Conservation (phyloP, 53 echinoderm and acorn worm species). For the Astropecten irregularis region DNA sequence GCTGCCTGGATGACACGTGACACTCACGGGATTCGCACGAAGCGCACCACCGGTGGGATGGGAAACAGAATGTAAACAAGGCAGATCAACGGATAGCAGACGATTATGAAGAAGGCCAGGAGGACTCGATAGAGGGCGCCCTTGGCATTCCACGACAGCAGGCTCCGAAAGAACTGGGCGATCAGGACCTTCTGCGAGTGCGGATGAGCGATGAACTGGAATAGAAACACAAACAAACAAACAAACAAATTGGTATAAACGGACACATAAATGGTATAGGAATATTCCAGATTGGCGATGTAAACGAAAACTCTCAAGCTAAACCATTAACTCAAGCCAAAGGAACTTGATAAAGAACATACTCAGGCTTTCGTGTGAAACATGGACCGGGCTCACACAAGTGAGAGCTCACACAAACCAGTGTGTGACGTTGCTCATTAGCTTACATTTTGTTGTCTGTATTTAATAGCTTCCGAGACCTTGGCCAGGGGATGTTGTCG, state of each 20-base stretch:
- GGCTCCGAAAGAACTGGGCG: conserved; percentile 14
- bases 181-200: conserved; percentile 28
- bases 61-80: conserved; percentile 13
- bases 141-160: conserved; percentile 11
- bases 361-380: too few relatives aligned
- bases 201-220: conserved; percentile 25
- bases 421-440: too few relatives aligned
- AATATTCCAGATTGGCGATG: too few relatives aligned
- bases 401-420: too few relatives aligned
- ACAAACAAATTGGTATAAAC: too few relatives aligned
- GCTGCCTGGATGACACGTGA: too few relatives aligned
- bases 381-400: too few relatives aligned
- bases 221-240: not conserved
- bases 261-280: too few relatives aligned
- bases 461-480: conserved; percentile 24
- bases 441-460: conserved; percentile 20
- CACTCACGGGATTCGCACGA: conserved; percentile 30
- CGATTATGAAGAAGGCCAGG: not conserved
- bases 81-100: conserved; percentile 1
- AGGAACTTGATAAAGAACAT: too few relatives aligned
- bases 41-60: not conserved
- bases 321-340: not conserved
- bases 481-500: conserved; percentile 15
- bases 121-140: not conserved
- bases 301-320: too few relatives aligned